These are phyloP conservation scores for Dinoponera quadriceps DNA, from an alignment of 1,140 invertebrate species.

Conservation along the genomic window DNA sequence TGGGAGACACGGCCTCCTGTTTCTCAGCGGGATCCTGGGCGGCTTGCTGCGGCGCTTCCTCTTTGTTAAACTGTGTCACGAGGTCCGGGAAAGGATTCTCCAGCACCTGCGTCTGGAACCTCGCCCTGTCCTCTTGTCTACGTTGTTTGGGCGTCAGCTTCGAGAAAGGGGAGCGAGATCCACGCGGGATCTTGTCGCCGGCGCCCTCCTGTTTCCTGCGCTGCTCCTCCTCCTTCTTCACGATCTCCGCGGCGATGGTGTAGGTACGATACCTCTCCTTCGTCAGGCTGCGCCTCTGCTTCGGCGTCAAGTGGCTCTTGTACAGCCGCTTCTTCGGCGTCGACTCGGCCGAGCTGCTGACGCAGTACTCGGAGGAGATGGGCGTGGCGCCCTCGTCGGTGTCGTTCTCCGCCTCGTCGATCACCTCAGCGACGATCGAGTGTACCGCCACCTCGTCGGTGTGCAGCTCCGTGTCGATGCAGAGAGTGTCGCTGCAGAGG, in stretches of 20 bases:
- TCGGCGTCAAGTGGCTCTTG: slow-evolving; percentile 88
- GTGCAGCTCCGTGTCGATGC: slow-evolving; percentile 81
- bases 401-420: slow-evolving; percentile 80
- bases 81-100: slow-evolving; percentile 76
- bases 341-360: slow-evolving; percentile 89
- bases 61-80: slow-evolving; percentile 13
- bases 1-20: slow-evolving; percentile 68
- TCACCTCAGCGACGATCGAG: slow-evolving; percentile 69
- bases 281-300: slow-evolving; percentile 90
- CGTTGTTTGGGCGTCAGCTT: slow-evolving; percentile 89
- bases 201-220: slow-evolving; percentile 74
- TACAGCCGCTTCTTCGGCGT: slow-evolving; percentile 88
- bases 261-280: slow-evolving; percentile 93
- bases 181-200: slow-evolving; percentile 61
- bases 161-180: slow-evolving; percentile 78
- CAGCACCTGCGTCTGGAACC: slow-evolving; percentile 90
- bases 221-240: slow-evolving; percentile 81
- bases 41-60: slow-evolving; percentile 59
- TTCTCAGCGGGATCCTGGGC: slow-evolving; percentile 42
- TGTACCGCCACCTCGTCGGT: slow-evolving; percentile 76
- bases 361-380: slow-evolving; percentile 85
- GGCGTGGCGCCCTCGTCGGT: slow-evolving; percentile 86
- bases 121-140: slow-evolving; percentile 88
- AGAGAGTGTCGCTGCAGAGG: slow-evolving; percentile 86
- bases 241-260: slow-evolving; percentile 88